Evolutionary conservation across 2,797 vertebrate species (phyloP), one percentile per base, ranked within the genome.

Genomic region (Melanogrammus aeglefinus): DNA sequence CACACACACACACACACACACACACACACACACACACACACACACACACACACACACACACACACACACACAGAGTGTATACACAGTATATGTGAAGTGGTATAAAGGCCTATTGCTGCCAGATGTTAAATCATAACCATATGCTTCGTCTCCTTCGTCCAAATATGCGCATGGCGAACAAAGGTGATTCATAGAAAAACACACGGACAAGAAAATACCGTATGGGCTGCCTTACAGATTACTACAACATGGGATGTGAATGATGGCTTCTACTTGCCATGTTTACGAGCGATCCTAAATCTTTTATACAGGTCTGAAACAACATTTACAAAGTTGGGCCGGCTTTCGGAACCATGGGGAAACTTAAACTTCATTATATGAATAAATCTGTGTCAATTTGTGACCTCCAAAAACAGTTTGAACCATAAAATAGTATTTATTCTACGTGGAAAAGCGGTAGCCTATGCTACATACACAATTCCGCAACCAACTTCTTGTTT

Each of bases 101-200:
- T 71, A 38, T 47, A 33, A 44, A 78, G 75, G 81, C 88, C 85
- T 86, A 92, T 93, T 91, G 87, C 80, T 79, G 89, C 91, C 92
- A 93, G 91, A 93, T 93, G 93, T 87, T 73, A 90, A 94, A 94
- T 93, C 85, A 88, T 89, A 93, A 92, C 92, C 94, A 94, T 87
- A 92, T 94, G 91, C 85, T 83, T 35, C 75, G 75, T 83, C 78
- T 86, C 90, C 86, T 86, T 92, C 91, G n/a, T 66, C 88, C 73
- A 84, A 84, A 82, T 88, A 81, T 85, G 77, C 83, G 72, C 76
- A 78, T 39, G 71, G 76, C 70, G 82, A 83, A 83, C 85, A 89
- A 86, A 86, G 82, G 78, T 83, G 81, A 82, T 74, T 80, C 70
- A 57, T 36, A 83, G 72, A 83, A 79, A 76, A 85, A 39, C 83